Percentiles rank a stretch among this genome's conserved stretches.
Conservation (phyloP, 2,113 vertebrate genomes). For the Telmatochromis bifrenatus region DNA sequence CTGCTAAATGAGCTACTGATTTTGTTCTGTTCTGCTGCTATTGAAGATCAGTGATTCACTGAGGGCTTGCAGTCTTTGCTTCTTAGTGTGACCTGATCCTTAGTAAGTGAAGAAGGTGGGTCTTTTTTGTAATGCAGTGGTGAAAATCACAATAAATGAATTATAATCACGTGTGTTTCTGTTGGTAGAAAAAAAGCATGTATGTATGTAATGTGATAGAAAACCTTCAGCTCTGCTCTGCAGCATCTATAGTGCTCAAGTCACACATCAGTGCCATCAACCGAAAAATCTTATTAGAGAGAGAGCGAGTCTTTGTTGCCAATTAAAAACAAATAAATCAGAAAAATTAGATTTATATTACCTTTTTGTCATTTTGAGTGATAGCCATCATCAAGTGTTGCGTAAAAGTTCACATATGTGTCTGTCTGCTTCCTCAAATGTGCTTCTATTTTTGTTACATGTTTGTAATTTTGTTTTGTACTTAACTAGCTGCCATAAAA, state of each 20-base stretch:
- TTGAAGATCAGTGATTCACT: not conserved
- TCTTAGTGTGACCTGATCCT: not conserved
- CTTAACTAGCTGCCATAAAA: constrained; percentile 32
- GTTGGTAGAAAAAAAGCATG: not conserved
- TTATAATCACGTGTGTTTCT: not conserved
- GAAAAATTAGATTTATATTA: not conserved
- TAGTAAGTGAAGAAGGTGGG: not conserved
- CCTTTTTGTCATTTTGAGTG: not conserved
- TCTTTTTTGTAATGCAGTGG: not conserved
- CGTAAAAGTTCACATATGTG: not conserved
- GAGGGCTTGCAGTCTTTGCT: not conserved
- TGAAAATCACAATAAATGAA: not conserved
- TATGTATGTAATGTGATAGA: not conserved
- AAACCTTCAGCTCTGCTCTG: not conserved
- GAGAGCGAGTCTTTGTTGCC: not conserved
- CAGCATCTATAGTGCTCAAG: not conserved
- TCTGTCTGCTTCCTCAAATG: not conserved
- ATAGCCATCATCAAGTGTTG: not conserved
- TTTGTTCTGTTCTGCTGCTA: constrained; percentile 1
- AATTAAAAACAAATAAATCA: not conserved
- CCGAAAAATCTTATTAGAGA: not conserved
- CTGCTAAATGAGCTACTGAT: constrained; percentile 25
- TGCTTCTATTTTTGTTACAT: not conserved
- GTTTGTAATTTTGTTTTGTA: constrained; percentile 16
- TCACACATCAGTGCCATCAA: not conserved